Evolutionary conservation across 2,797 vertebrate genomes (phyloP), one percentile per base, ranked within the genome.

Genomic region (Smutsia gigantea): DNA sequence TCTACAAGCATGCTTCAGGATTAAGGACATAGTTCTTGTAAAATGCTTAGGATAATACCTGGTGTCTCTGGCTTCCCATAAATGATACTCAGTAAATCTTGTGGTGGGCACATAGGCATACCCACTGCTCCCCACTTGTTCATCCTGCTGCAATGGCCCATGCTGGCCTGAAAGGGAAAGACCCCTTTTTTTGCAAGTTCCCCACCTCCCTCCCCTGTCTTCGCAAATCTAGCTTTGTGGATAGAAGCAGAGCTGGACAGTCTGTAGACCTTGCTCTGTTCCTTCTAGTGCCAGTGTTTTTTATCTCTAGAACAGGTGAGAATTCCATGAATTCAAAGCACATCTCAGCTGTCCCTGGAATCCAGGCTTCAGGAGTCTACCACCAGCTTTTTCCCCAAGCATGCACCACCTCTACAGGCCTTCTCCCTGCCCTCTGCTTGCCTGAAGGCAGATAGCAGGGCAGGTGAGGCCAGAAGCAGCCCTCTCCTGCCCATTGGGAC

Each of bases 401-500:
- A 34, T 42, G 42, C n/a, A 23, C 68, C 1, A 7, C 69, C 55
- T 94, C 91, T 11, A 18, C 74, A 39, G 64, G 84, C 75, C 90
- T 77, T 68, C 29, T 71, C 23, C 66, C 27, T 86, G 63, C 82
- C 64, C 39, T 94, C 64, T 8, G n/a, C 78, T 83, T 66, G 79
- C 97, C 87, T 13, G 19, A 82, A 83, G 95, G 93, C 82, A 83
- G 94, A 31, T 55, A 72, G 46, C 49, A 17, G 11, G 53, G 34
- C 64, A 89, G 94, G 72, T 39, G 37, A 83, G 82, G 84, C 78
- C 37, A 72, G n/a, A 17, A 92, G 13, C 78, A 25, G 77, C 21
- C 51, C 42, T 94, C 29, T 37, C 39, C 57, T 93, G 69, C 96
- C 96, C 97, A 95, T 96, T 75, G 83, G 87, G 95, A 96, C 97